Conservation (phyloP, 2,888 invertebrate species). For the Heliconius hortense region DNA sequence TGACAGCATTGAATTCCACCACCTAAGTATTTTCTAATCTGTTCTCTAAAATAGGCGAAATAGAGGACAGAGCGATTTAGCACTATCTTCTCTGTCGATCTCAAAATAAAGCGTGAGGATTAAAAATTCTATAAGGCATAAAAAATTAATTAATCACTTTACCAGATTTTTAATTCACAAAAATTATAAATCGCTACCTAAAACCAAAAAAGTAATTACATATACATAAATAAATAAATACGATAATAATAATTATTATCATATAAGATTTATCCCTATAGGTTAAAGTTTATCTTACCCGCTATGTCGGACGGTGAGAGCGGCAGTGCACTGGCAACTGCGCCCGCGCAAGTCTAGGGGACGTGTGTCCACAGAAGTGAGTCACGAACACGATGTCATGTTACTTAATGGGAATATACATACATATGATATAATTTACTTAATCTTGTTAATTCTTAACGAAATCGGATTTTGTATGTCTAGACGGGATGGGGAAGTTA, state of each 20-base stretch:
- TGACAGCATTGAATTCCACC: not conserved
- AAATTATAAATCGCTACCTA: not conserved
- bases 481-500: not conserved
- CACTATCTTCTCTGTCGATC: not conserved
- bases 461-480: slow-evolving; percentile 23
- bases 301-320: slow-evolving; percentile 18
- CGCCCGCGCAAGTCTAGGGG: slow-evolving; percentile 65
- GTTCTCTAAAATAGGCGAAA: not conserved
- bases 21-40: not conserved
- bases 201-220: not conserved
- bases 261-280: not conserved
- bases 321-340: slow-evolving; percentile 54
- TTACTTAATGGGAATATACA: slow-evolving; percentile 28
- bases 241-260: not conserved
- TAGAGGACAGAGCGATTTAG: not conserved
- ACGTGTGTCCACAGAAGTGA: slow-evolving; percentile 48
- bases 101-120: not conserved
- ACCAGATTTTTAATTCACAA: not conserved
- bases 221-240: not conserved
- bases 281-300: slow-evolving; percentile 31
- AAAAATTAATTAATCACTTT: no score
- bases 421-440: slow-evolving; percentile 24
- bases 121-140: no score
- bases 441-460: slow-evolving; percentile 13
- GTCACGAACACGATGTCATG: slow-evolving; percentile 20